Base-by-base conservation (phyloP, 2,797 vertebrate genomes). In the Lateolabrax maculatus region DNA sequence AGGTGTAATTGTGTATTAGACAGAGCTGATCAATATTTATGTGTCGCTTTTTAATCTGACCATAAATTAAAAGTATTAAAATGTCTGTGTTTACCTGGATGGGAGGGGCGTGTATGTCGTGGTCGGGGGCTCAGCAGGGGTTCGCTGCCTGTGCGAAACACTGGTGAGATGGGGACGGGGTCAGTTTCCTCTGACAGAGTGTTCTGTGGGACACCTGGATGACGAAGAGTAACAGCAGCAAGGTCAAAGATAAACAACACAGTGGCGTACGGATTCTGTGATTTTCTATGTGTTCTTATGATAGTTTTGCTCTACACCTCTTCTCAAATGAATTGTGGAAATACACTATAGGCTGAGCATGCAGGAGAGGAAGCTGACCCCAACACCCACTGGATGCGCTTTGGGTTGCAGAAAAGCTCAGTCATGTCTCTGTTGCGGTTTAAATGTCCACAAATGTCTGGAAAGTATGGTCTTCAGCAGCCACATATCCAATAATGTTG, bases 61-160 rank as follows among this genome's bases (percentile, higher is more conserved):
- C 41, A 63, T 23, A 15, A 46, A 48, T 25, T 4, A 51, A 52
- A 63, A 61, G 53, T 12, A 21, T 68, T 51, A 15, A 49, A n/a
- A 23, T 16, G 37, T 67, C 44, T 19, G 4, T 23, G 60, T 2
- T 72, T 77, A 94, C 94, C 93, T 77, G 87, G 89, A 27, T 82
- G 80, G 37, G 82, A 84, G 37, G 87, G 92, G 3, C 87, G 85
- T 39, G 83, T 74, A 51, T 87, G 63, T 1, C 84, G 83, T 2
- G 87, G 84, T 15, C 89, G 93, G 3, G 95, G 95, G 74, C 94
- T 94, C 66, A 98, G 92, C 71, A 95, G 63, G 0, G 96, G 96
- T 67, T 97, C 97, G 21, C 97, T 98, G 56, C 96, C 96, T 1
- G 95, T 96, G 31, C 96, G 95, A 77, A 95, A 97, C 43, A 97